Evolutionary conservation across 2,113 vertebrate species (phyloP), one percentile per base, ranked within the genome.

Genomic region (Orthonyx spaldingii): DNA sequence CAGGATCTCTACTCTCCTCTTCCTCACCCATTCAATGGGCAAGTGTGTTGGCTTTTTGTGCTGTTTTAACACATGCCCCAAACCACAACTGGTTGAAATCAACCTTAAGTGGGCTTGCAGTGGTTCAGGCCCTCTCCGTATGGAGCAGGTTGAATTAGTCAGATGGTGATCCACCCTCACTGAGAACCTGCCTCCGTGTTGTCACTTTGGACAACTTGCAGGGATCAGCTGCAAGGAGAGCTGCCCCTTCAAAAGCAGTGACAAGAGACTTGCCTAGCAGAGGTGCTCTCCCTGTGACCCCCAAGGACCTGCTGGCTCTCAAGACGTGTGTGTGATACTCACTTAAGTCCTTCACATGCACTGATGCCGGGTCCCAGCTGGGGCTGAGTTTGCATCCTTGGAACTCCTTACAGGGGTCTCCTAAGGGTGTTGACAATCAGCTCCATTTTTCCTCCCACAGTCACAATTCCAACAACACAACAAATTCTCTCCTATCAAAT

Each of bases 341-440:
- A 33, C 13, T 8, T 30, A 10, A 55, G 42, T 53, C 41, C 32
- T 80, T 56, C 28, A n/a, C 6, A 3, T 24, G 21, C 39, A 24
- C 19, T 47, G 1, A 24, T 70, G 32, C 32, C 0, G 0, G 9
- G 24, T 56, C 65, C 74, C 42, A 66, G 7, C 7, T 49, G 56
- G 22, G 61, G 28, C 39, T 76, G 66, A 12, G n/a, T 61, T 70
- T 65, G 41, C 42, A 83, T 23, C 39, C 39, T 63, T 37, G 55
- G 35, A 90, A 77, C 59, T 80, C 47, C 46, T 42, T 46, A 18
- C 39, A 64, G 37, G 10, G 18, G 7, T 59, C 22, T 69, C 59
- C 42, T 70, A 37, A 49, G 50, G 37, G 14, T 88, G 33, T 35
- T 55, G 56, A 70, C 28, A 89, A 49, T 64, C 75, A 72, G 12